Evolutionary conservation across 1,140 invertebrate species (phyloP).

Genomic region (Anastatus disparis): DNA sequence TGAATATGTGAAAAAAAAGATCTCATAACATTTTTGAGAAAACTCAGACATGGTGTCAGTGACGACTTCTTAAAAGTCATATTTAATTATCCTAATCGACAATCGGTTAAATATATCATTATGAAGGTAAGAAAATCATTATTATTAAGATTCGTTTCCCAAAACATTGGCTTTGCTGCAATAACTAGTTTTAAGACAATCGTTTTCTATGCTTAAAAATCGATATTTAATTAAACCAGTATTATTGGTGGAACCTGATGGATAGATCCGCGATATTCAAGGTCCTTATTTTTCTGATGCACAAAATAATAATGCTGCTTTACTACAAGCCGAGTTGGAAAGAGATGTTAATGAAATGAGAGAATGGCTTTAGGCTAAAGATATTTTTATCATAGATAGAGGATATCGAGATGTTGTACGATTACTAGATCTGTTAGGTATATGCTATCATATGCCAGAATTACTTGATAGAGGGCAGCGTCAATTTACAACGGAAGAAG

Average conservation of each 20-base stretch:
- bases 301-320: constrained; percentile 33
- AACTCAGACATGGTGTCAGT: no score
- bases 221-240: constrained; percentile 19
- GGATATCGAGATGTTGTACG: constrained; percentile 28
- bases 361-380: constrained; percentile 24
- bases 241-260: constrained; percentile 24
- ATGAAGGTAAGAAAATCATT: not conserved
- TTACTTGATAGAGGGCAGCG: not conserved
- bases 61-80: constrained; percentile 4
- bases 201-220: constrained; percentile 2
- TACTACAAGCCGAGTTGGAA: constrained; percentile 28
- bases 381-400: constrained; percentile 24
- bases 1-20: constrained; percentile 8
- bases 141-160: not conserved
- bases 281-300: constrained; percentile 34
- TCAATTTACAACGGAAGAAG: constrained; percentile 28
- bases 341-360: constrained; percentile 18
- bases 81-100: not conserved
- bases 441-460: constrained; percentile 28
- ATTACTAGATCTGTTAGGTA: not conserved
- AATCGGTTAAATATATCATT: not conserved
- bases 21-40: constrained; percentile 5
- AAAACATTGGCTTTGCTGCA: constrained; percentile 5
- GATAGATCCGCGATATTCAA: constrained; percentile 33
- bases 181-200: not conserved